phyloP scores from a whole-genome alignment of 1,140 invertebrate species.

The Aphis craccivora region DNA sequence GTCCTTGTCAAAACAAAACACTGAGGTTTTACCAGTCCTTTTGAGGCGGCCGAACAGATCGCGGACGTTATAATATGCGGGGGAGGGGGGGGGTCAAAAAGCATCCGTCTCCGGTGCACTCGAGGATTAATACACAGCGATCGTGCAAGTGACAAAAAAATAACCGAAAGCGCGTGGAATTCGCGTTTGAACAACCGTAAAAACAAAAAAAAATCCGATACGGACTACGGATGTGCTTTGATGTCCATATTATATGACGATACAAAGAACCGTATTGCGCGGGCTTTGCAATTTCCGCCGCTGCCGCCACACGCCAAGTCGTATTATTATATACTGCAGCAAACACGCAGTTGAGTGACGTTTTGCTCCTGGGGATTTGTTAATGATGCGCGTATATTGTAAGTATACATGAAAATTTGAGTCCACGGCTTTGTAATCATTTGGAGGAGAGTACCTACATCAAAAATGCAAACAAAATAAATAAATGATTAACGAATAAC shows the following conservation, averaged over 20 bases:
- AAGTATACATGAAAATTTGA: neutral
- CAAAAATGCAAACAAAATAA: neutral
- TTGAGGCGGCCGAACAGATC: constrained; percentile 7
- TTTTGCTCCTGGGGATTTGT: constrained; percentile 15
- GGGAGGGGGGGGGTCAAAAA: constrained; percentile 24
- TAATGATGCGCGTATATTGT: neutral
- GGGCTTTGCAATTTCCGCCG: constrained; percentile 22
- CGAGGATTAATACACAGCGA: constrained; percentile 9
- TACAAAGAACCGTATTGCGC: neutral
- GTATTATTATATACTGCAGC: neutral
- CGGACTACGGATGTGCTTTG: constrained; percentile 27
- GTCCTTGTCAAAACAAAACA: constrained; percentile 35
- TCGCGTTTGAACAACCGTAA: neutral
- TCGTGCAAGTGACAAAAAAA: constrained; percentile 33
- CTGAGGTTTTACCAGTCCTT: neutral
- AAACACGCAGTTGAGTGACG: neutral
- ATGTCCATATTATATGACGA: neutral
- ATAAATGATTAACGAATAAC: neutral
- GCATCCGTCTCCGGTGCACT: neutral
- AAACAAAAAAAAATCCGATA: constrained; percentile 20
- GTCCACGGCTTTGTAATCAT: neutral
- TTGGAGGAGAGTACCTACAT: neutral
- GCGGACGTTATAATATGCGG: neutral
- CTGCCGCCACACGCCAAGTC: neutral
- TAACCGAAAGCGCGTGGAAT: constrained; percentile 6